Base-by-base conservation (phyloP, 2,888 invertebrate species). In the Oxyscelio sp. region DNA sequence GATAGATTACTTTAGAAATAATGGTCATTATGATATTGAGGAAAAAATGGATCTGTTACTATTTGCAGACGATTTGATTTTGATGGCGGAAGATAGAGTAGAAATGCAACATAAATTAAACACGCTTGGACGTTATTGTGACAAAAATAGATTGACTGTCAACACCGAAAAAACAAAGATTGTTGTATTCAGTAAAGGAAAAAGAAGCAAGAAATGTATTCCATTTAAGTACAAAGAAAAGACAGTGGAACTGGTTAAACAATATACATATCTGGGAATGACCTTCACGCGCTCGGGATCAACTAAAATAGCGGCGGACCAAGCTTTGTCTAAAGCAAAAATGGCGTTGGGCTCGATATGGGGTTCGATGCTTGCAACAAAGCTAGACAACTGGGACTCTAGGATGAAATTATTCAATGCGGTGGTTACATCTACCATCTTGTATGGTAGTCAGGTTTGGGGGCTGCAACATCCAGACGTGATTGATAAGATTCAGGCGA, bases 31-130 rank as follows among this genome's bases (percentile, higher is more conserved):
- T 0, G 27, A 45, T 11, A 66, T 71, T 1, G 50, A 50, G 3
- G 13, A 34, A 5, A 63, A 66, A 1, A 48, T 73, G 1, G 80
- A 81, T 52, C 13, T 74, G n/a, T 38, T 73, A 13, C 17, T 80
- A 4, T 80, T 80, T 22, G 65, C 68, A 0, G 81, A 81, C 11
- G 80, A 74, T 19, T 8, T 81, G n/a, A 61, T 81, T 24, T 11
- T 81, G 8, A 22, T 38, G 1, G 17, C 63, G 1, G 52, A 81
- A 0, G 31, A 66, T 13, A 8, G 58, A 17, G n/a, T 73, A 8
- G 54, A 66, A 9, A 17, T 81, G 0, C 43, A 68, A 15, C 38
- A 48, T 8, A 66, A 74, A 24, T 11, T 81, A 2, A 22, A 73
- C 9, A 61, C 61, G 0, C 19, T 81, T 0, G 19, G 17, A 6